Evolutionary conservation across 2,797 vertebrate genomes (phyloP).

Genomic region (Labroides dimidiatus): DNA sequence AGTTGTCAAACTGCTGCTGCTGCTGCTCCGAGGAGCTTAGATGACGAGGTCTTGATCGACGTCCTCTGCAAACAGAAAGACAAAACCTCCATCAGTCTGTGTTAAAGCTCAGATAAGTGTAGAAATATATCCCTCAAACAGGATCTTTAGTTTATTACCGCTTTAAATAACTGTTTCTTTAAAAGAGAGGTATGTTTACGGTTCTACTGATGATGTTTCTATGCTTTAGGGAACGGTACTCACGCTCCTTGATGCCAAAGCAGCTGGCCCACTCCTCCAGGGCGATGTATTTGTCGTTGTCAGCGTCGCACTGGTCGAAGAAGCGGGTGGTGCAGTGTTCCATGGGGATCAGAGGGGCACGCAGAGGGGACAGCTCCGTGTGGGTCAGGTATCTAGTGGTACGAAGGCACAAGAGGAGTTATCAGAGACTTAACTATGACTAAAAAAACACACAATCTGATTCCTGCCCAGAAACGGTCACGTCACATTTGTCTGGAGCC

Average conservation of each 20-base stretch:
- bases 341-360: slow-evolving; percentile 98
- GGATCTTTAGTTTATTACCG: no score
- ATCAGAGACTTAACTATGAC: no score
- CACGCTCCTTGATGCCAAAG: slow-evolving; percentile 97
- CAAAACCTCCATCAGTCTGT: slow-evolving; percentile 3
- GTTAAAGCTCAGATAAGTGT: no score
- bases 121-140: no score
- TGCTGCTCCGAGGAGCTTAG: slow-evolving; percentile 79
- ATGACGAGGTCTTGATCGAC: slow-evolving; percentile 96
- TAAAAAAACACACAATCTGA: no score
- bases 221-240: slow-evolving; percentile 68
- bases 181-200: no score
- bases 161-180: no score
- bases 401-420: background rate
- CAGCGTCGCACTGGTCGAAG: slow-evolving; percentile 94
- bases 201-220: no score
- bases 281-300: slow-evolving; percentile 96
- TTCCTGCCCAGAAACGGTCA: no score
- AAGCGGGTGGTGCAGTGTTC: slow-evolving; percentile 99
- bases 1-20: slow-evolving; percentile 59
- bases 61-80: slow-evolving; percentile 91
- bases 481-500: no score
- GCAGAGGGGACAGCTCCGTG: slow-evolving; percentile 95
- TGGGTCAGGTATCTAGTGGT: slow-evolving; percentile 93
- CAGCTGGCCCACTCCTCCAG: slow-evolving; percentile 97